Evolutionary conservation across 23 tunicate species (phyloP).

Genomic region (Clavelina lepadiformis): DNA sequence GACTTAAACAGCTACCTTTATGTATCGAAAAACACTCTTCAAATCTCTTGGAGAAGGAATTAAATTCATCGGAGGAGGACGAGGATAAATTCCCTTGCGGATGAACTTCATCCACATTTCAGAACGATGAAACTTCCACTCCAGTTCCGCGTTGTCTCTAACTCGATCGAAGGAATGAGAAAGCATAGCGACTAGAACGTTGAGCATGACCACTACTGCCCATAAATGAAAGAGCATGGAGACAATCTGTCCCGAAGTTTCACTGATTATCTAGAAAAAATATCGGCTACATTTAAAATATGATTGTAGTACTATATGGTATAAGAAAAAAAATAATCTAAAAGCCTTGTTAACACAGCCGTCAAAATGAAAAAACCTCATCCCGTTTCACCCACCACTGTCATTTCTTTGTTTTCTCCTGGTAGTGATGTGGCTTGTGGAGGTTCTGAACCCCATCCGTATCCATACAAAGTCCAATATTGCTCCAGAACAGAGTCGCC

Average conservation of each 20-base stretch:
- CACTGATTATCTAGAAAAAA: slow-evolving; percentile 27
- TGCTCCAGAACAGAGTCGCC: slow-evolving; percentile 44
- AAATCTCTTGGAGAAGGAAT: slow-evolving; percentile 41
- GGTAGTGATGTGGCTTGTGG: slow-evolving; percentile 31
- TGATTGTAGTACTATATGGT: too few relatives aligned
- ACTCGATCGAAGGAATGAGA: slow-evolving; percentile 75
- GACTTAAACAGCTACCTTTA: slow-evolving; percentile 21
- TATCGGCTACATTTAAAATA: too few relatives aligned
- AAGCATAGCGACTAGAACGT: slow-evolving; percentile 71
- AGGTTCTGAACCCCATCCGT: slow-evolving; percentile 49
- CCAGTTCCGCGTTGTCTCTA: slow-evolving; percentile 63
- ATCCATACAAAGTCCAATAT: slow-evolving; percentile 66
- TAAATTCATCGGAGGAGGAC: slow-evolving; percentile 66
- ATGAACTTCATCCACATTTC: slow-evolving; percentile 60
- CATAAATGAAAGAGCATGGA: slow-evolving; percentile 59
- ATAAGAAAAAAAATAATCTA: too few relatives aligned
- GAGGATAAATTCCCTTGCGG: slow-evolving; percentile 32
- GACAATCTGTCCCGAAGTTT: slow-evolving; percentile 19
- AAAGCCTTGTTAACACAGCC: too few relatives aligned
- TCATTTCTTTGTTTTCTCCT: background rate
- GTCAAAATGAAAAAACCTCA: too few relatives aligned
- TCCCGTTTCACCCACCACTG: too few relatives aligned
- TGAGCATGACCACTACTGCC: slow-evolving; percentile 76
- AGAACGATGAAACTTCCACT: slow-evolving; percentile 64
- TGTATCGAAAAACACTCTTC: slow-evolving; percentile 10